Base-by-base conservation (phyloP, 92 coral and sea anemone genomes). In the Epizoanthus stellaris region DNA sequence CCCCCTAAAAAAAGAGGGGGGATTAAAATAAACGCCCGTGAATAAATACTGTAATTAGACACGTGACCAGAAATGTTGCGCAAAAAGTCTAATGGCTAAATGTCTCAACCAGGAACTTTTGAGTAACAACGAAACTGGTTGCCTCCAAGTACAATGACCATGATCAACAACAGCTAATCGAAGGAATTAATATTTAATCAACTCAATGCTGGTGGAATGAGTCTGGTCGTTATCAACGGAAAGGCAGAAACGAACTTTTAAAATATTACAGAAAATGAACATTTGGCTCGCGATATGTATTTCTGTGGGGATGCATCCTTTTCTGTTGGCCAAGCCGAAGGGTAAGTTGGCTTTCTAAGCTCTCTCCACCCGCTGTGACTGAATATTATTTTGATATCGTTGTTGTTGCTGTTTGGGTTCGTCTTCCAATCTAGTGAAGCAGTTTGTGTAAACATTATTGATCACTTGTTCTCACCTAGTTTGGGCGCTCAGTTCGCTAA, bases 391-490 rank as follows among this genome's bases (percentile, higher is more conserved):
- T 30, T 52, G 14, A 52, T 8, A 49, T 49, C 56, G 56, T 21
- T 5, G 13, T 30, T 66, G 20, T 66, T 17, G n/a, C 3, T 66
- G 38, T 10, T 66, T 66, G 42, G 43, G 38, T 30, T 66, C 43
- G 14, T 38, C 43, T 66, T 66, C 70, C 70, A 66, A 66, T 66
- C 70, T 66, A 11, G 70, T 23, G 36, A 66, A 66, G 9, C 39
- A 5, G 39, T 66, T 66, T 66, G 20, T 49, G 70, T 66, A 66
- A 66, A 66, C 8, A 66, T 66, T 66, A 25, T 66, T 10, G 70
- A 38, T 30, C 70, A 30, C 39, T 66, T 66, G 42, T 66, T 66
- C 70, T 66, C 70, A 66, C 42, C 70, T 16, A 8, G 70, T 66
- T 30, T 66, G 70, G 13, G 13, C 56, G 56, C 2, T 49, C 56